phyloP scores from a whole-genome alignment of 1,140 invertebrate genomes.

The Amyelois transitella region DNA sequence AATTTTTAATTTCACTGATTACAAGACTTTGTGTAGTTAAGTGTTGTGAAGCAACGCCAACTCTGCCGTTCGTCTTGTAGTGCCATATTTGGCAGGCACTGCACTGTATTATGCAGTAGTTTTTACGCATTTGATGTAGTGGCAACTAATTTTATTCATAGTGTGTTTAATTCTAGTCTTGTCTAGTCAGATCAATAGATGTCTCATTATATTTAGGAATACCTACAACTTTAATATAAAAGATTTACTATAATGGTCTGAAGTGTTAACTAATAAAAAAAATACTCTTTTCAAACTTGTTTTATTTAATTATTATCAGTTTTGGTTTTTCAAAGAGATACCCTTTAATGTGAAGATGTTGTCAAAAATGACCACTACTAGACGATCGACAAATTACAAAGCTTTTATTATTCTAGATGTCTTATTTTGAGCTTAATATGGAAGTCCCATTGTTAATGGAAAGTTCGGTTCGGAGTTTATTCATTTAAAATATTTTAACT shows the following conservation, averaged over 20 bases:
- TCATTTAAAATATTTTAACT: constrained; percentile 2
- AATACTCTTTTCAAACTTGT: constrained; percentile 45
- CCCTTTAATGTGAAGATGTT: constrained; percentile 19
- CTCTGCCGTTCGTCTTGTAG: constrained; percentile 68
- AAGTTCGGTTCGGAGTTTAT: constrained; percentile 6
- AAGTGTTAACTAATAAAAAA: constrained; percentile 43
- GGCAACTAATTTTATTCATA: constrained; percentile 23
- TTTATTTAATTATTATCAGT: constrained; percentile 50
- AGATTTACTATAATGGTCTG: constrained; percentile 27
- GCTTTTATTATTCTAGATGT: constrained; percentile 53
- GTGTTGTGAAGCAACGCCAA: constrained; percentile 39
- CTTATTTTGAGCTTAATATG: constrained; percentile 52
- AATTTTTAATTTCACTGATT: constrained; percentile 65
- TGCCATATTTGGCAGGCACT: constrained; percentile 50
- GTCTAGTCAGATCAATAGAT: constrained; percentile 44
- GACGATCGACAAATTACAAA: constrained; percentile 55
- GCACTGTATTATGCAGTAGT: constrained; percentile 26
- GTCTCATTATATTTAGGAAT: neutral
- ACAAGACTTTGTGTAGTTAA: constrained; percentile 55
- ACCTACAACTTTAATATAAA: constrained; percentile 8
- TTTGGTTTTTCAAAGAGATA: constrained; percentile 13
- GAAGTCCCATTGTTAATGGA: neutral
- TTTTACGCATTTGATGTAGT: constrained; percentile 48
- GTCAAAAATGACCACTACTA: constrained; percentile 51
- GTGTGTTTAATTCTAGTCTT: constrained; percentile 57